Evolutionary conservation across 2,113 vertebrate species (phyloP).

Genomic region (Haemorhous mexicanus): DNA sequence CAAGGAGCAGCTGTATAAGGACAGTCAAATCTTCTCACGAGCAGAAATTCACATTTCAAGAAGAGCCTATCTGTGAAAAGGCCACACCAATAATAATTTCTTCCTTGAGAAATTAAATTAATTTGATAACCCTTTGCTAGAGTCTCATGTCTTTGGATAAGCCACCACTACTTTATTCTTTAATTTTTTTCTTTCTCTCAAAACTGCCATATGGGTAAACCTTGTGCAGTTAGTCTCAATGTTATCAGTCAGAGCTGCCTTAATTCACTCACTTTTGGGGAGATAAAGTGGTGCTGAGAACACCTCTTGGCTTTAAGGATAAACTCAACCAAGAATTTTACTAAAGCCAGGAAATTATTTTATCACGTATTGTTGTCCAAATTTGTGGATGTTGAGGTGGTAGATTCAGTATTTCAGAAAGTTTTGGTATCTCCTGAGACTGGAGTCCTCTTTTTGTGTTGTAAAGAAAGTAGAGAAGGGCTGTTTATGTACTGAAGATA

Average conservation of each 20-base stretch:
- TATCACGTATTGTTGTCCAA: background rate
- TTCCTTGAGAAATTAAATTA: background rate
- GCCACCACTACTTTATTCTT: background rate
- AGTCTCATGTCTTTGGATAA: background rate
- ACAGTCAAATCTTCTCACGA: background rate
- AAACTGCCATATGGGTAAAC: background rate
- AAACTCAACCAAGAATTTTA: slow-evolving; percentile 1
- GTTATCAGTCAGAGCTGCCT: background rate
- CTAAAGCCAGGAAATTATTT: background rate
- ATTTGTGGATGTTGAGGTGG: background rate
- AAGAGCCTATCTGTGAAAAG: background rate
- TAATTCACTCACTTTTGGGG: background rate
- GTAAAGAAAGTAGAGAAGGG: background rate
- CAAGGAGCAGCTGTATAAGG: background rate
- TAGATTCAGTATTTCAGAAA: background rate
- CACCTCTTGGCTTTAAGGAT: background rate
- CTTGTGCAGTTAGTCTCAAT: background rate
- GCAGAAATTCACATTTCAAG: background rate
- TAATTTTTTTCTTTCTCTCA: background rate
- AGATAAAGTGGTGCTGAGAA: background rate
- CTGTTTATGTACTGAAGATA: background rate
- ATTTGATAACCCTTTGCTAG: background rate
- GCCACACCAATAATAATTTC: background rate
- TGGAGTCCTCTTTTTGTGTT: background rate
- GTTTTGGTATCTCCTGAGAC: background rate